Evolutionary conservation across 2,797 vertebrate genomes (phyloP).

Genomic region (Galaxias olidus): DNA sequence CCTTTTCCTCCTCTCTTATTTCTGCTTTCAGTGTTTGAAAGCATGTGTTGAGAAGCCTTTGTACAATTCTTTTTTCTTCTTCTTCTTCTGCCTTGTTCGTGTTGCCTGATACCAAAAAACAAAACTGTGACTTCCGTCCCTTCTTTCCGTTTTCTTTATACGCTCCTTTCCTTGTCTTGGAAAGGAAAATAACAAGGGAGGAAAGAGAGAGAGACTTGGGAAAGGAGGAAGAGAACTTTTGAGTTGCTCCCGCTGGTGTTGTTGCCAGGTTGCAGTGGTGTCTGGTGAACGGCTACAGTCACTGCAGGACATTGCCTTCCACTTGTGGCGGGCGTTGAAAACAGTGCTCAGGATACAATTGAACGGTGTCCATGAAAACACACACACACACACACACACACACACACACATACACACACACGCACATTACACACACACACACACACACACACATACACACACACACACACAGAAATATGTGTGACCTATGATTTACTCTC

Average conservation of each 20-base stretch:
- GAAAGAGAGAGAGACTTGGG: slow-evolving; percentile 8
- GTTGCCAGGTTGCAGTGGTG: slow-evolving; percentile 25
- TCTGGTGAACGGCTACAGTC: slow-evolving; percentile 35
- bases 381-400: slow-evolving; percentile 1
- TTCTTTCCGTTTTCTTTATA: background rate
- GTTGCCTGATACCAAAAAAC: slow-evolving; percentile 59
- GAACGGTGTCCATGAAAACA: slow-evolving; percentile 52
- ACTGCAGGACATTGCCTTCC: slow-evolving; percentile 57
- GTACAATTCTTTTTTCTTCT: slow-evolving; percentile 16
- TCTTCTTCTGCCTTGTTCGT: slow-evolving; percentile 29
- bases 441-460: slow-evolving; percentile 17
- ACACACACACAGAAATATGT: slow-evolving; percentile 10
- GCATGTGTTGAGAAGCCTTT: slow-evolving; percentile 39
- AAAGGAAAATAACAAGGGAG: background rate
- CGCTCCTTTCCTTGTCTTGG: slow-evolving; percentile 13
- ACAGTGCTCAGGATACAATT: slow-evolving; percentile 60
- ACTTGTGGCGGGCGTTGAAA: slow-evolving; percentile 52
- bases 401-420: slow-evolving; percentile 14
- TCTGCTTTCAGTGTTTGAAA: slow-evolving; percentile 37
- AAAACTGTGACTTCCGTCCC: slow-evolving; percentile 60
- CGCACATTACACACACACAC: slow-evolving; percentile 19
- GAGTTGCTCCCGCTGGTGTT: slow-evolving; percentile 23
- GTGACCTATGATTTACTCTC: slow-evolving; percentile 19
- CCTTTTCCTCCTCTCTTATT: background rate
- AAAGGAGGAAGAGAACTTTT: slow-evolving; percentile 21